phyloP scores from a whole-genome alignment of 2,113 vertebrate species.

The Lagenorhynchus albirostris region DNA sequence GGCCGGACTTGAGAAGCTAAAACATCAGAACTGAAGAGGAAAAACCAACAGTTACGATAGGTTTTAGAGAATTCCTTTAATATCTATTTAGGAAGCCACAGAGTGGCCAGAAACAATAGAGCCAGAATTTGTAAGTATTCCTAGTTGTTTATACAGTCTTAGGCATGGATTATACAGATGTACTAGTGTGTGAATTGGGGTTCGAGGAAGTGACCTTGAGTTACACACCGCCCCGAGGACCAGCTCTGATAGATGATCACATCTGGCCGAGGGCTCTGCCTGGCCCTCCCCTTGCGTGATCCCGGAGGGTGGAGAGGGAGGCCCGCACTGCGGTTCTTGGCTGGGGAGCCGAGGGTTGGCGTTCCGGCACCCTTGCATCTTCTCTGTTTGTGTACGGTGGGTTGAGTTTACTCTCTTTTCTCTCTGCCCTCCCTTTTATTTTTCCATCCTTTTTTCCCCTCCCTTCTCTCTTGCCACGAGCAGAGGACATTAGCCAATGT shows the following conservation, averaged over 20 bases:
- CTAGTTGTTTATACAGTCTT: background rate
- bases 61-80: slow-evolving; percentile 22
- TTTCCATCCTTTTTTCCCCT: background rate
- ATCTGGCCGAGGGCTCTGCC: background rate
- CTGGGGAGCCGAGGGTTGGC: background rate
- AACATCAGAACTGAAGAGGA: slow-evolving; percentile 21
- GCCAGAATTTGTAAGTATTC: background rate
- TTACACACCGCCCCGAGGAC: background rate
- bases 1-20: background rate
- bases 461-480: background rate
- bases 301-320: background rate
- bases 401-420: background rate
- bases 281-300: background rate
- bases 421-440: background rate
- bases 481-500: background rate
- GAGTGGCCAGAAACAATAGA: slow-evolving; percentile 42
- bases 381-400: background rate
- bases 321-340: background rate
- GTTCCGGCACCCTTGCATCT: background rate
- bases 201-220: background rate
- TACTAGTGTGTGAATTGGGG: background rate
- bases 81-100: slow-evolving; percentile 21
- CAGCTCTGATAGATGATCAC: fast-evolving
- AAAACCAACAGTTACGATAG: slow-evolving; percentile 38
- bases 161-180: background rate